These are phyloP conservation scores for Heterotis niloticus DNA, from an alignment of 2,113 vertebrate species.

Conservation along the genomic window DNA sequence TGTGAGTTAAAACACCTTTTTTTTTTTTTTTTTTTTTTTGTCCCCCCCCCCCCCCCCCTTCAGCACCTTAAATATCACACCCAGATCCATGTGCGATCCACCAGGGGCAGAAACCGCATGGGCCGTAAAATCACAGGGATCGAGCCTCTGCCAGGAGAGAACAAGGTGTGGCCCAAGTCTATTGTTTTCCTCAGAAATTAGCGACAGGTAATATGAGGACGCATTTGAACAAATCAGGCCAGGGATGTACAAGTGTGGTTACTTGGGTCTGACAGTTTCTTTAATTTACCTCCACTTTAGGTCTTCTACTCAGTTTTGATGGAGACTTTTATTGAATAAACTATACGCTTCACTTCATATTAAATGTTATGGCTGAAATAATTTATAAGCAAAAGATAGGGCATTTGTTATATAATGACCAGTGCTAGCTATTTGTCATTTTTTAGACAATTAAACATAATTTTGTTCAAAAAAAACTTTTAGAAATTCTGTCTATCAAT, in stretches of 20 bases:
- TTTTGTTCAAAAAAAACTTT: too few relatives aligned
- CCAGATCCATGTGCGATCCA: slow-evolving; percentile 95
- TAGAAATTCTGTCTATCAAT: too few relatives aligned
- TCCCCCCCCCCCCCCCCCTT: too few relatives aligned
- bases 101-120: slow-evolving; percentile 92
- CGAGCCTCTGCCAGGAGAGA: slow-evolving; percentile 94
- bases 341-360: too few relatives aligned
- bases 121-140: slow-evolving; percentile 98
- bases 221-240: background rate
- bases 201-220: background rate
- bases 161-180: slow-evolving; percentile 73
- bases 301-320: too few relatives aligned
- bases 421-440: too few relatives aligned
- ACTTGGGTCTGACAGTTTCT: background rate
- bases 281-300: too few relatives aligned
- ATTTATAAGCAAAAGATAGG: too few relatives aligned
- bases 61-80: slow-evolving; percentile 98
- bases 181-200: background rate
- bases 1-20: background rate
- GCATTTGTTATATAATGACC: too few relatives aligned
- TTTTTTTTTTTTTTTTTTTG: slow-evolving; percentile 34
- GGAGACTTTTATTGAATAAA: too few relatives aligned
- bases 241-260: background rate
- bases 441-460: too few relatives aligned
- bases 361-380: too few relatives aligned